Evolutionary conservation across 2,888 invertebrate genomes (phyloP).

Genomic region (Encarsia formosa): DNA sequence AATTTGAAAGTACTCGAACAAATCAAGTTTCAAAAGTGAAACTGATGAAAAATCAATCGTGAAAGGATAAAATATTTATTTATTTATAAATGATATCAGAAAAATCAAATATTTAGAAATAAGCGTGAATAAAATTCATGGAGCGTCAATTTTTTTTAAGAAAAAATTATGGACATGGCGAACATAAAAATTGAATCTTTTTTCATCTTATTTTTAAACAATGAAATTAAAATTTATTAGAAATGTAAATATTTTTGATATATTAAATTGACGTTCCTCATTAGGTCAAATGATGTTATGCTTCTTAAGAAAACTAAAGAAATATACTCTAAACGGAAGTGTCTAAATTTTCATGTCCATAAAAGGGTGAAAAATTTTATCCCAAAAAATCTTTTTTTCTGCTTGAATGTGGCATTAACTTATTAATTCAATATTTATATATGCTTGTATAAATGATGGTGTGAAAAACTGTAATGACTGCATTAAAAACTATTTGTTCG

Average conservation of each 20-base stretch:
- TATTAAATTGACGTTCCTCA: slow-evolving; percentile 13
- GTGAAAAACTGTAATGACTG: slow-evolving; percentile 15
- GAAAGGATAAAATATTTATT: too few species aligned
- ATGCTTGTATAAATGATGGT: slow-evolving; percentile 16
- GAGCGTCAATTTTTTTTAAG: too few species aligned
- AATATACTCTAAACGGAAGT: slow-evolving; percentile 6
- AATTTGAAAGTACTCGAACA: too few species aligned
- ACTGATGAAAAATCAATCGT: too few species aligned
- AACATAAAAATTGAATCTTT: slow-evolving; percentile 14
- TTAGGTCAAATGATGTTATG: slow-evolving; percentile 17
- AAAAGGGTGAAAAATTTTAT: slow-evolving; percentile 6
- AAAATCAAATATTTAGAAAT: too few species aligned
- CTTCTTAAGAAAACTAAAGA: slow-evolving; percentile 1
- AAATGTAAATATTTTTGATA: slow-evolving; percentile 27
- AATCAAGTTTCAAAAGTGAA: too few species aligned
- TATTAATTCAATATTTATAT: slow-evolving; percentile 22
- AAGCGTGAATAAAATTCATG: too few species aligned
- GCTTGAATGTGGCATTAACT: slow-evolving; percentile 24
- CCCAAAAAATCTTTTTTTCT: slow-evolving; percentile 11
- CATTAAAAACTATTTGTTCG: slow-evolving; percentile 8
- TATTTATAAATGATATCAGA: too few species aligned
- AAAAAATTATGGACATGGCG: slow-evolving; percentile 10
- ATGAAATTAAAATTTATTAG: slow-evolving; percentile 2
- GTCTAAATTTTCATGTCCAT: slow-evolving; percentile 12
- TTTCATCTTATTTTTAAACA: slow-evolving; percentile 13